Evolutionary conservation across 2,113 vertebrate genomes (phyloP), one percentile per base, ranked within the genome.

Genomic region (Vulpes lagopus): DNA sequence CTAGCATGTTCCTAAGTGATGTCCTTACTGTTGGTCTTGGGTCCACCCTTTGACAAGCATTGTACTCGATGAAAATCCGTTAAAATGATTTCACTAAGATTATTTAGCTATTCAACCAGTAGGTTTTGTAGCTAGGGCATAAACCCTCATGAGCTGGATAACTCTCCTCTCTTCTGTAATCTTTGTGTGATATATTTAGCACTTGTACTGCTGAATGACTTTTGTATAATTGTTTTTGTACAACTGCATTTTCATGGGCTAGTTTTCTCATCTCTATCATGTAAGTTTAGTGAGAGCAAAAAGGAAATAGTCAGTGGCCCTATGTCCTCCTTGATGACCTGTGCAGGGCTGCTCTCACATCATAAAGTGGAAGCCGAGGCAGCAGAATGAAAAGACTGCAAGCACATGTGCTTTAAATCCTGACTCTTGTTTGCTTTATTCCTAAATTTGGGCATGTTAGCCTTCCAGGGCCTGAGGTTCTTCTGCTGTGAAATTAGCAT

Each of bases 351-450:
- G 4, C 9, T n/a, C 0, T 86, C 11, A 51, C 16, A 25, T 9
- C 8, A 0, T 5, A 5, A 5, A 12, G 5, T 32, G 11, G 2
- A 15, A 80, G 11, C 1, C 7, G 23, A 5, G 7, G 0, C 3
- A 65, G 22, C 1, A 76, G 7, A 76, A 19, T 15, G 14, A 12
- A 67, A 62, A 69, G 64, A 53, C 19, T 12, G 53, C 5, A 96
- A 67, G 3, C 1, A 22, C 20, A 38, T 0, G 25, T 9, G 0
- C 16, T 49, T 64, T 96, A 67, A 78, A 53, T 53, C 10, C 3
- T 16, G 62, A 32, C 6, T 89, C 8, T 82, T 60, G 15, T 11
- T 92, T 76, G 3, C 2, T 85, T 87, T 82, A 23, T 86, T 16
- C n/a, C 3, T 38, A 87, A 20, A 78, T 91, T 71, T 51, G 11